Evolutionary conservation across 2,797 vertebrate species (phyloP), one percentile per base, ranked within the genome.

Genomic region (Cirrhinus mrigala): DNA sequence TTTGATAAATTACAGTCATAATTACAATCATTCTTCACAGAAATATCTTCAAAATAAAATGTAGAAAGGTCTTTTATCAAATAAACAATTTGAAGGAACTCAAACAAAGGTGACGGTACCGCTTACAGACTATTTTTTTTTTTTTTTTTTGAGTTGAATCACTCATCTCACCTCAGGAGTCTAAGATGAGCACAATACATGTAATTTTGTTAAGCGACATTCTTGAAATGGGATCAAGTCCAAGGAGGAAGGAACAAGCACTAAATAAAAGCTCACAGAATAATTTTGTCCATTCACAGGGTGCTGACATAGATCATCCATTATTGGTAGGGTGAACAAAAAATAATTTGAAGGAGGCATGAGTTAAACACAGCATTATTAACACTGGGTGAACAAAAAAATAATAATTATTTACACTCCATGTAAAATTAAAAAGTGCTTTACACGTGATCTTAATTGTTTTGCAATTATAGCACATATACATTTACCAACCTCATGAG

Each of bases 391-490:
- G 93, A 87, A 92, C 91, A 94, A 91, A 92, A 93, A 91, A 93
- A 91, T 90, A 48, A 93, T 87, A 27, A 90, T 93, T 92, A 94
- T 94, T 91, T 94, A 94, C 92, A 93, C 87, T 93, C 85, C 91
- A 92, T 89, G 89, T 90, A 91, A 87, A 79, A 83, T 50, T 56
- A 94, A 92, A 96, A 97, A 96, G 95, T 96, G 95, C 95, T 95
- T 93, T 90, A 92, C 93, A 93, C 91, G 33, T 84, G 82, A 86
- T 62, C 48, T 66, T 46, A 89, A 87, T 90, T 88, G 90, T 91
- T 82, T 91, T 86, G 48, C 87, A 85, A 91, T 91, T 87, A 89
- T 81, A 69, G 87, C 91, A 90, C 90, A 93, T 40, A 78, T 62
- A 71, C 54, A 24, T 79, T 85, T 48, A 73, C 54, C 20, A 71